Evolutionary conservation across 2,888 invertebrate species (phyloP), one percentile per base, ranked within the genome.

Genomic region (Gibbula magus): DNA sequence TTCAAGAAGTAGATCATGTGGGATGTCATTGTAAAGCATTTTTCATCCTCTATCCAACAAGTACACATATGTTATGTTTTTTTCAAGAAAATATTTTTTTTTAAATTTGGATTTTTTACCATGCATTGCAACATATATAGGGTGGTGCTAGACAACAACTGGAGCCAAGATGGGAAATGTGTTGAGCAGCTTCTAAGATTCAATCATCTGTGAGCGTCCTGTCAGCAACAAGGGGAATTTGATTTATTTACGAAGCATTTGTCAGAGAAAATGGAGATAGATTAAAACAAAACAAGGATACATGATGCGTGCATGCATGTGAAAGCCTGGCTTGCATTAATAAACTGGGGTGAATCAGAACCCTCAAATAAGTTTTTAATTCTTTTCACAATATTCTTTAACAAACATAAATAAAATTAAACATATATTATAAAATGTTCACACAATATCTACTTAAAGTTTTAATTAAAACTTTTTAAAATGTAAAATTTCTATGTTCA

Each of bases 161-260:
- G 70, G 70, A 35, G 70, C 70, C 70, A 70, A 70, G 70, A 70
- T 70, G 70, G 32, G 70, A 70, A 70, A 70, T 70, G 70, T 70
- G 70, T 70, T 70, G 39, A 32, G 35, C 70, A 70, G 70, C 70
- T 70, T 70, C 70, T 35, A 35, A 70, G 70, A 70, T 70, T 70
- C 70, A 70, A 70, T 70, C 70, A 70, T 70, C 70, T 70, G 70
- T 70, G 70, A 70, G 70, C 70, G 35, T 16, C 32, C 70, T 70
- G 70, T 70, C 70, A 70, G 70, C 70, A 70, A 16, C 70, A 35
- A 70, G 70, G 70, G 70, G 70, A 70, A 70, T 70, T 70, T 70
- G 70, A 70, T 70, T 70, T 70, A 70, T 70, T 70, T 70, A 70
- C 70, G 70, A 70, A 70, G 70, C 70, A 70, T 70, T 70, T 70